These are phyloP conservation scores for Podabrus alpinus DNA, from an alignment of 2,888 invertebrate species.

Conservation along the genomic window DNA sequence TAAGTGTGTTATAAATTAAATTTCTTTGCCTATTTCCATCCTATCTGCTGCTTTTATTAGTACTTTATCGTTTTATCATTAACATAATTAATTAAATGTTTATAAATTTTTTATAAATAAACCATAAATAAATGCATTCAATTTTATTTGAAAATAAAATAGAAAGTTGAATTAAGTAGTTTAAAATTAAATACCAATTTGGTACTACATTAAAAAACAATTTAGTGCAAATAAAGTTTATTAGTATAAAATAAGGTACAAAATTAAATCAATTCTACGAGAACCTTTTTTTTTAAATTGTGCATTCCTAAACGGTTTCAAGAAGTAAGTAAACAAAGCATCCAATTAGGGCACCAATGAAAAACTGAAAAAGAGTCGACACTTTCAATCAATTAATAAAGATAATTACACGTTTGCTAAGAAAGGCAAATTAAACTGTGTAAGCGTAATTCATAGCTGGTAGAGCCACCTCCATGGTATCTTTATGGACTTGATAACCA, in stretches of 20 bases:
- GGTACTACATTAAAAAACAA: no score
- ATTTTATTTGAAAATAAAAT: background rate
- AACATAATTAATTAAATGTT: background rate
- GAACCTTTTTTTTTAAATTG: background rate
- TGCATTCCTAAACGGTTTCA: background rate
- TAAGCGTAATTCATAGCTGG: constrained; percentile 74
- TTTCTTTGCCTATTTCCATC: background rate
- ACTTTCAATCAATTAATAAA: background rate
- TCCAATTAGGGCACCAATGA: background rate
- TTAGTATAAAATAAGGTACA: background rate
- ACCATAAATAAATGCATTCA: background rate
- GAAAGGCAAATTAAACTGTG: constrained; percentile 60
- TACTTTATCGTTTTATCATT: background rate
- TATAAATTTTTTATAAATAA: background rate
- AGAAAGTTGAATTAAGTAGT: background rate
- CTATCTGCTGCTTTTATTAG: background rate
- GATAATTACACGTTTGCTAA: background rate
- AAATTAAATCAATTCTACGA: background rate
- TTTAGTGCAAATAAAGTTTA: background rate
- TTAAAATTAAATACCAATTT: no score
- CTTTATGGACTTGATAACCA: constrained; percentile 82
- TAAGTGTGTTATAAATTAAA: background rate
- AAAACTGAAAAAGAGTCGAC: background rate
- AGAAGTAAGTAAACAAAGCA: background rate
- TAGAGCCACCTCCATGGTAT: constrained; percentile 75